These are phyloP conservation scores for Ovis canadensis DNA, from an alignment of 2,113 vertebrate species.

Conservation along the genomic window DNA sequence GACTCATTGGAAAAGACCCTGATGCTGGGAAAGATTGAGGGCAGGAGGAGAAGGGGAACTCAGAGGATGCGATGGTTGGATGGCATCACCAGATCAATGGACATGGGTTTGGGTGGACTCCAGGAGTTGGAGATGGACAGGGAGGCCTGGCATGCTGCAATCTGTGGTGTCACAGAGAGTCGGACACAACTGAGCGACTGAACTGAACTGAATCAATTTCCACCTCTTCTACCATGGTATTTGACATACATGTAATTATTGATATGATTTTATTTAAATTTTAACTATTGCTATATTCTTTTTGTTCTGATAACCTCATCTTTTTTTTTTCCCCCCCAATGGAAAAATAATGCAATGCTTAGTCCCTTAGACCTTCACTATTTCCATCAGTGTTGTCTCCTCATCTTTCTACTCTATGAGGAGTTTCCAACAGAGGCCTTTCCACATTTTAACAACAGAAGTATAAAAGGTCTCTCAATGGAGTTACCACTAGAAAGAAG, in stretches of 20 bases:
- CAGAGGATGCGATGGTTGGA: too few relatives aligned
- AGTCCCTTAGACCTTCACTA: rapidly evolving
- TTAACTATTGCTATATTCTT: background rate
- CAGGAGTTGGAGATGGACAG: too few relatives aligned
- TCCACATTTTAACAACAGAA: background rate
- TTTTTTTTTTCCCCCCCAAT: background rate
- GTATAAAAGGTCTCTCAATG: background rate
- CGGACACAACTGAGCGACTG: rapidly evolving
- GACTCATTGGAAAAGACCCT: too few relatives aligned
- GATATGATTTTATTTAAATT: background rate
- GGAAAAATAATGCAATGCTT: background rate
- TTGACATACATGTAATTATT: background rate
- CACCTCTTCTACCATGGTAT: background rate
- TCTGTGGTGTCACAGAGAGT: too few relatives aligned
- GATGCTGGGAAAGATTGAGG: too few relatives aligned
- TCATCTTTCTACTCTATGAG: background rate
- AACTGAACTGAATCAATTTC: background rate
- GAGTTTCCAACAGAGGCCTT: background rate
- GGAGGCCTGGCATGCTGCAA: too few relatives aligned
- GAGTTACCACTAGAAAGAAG: background rate
- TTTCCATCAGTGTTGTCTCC: background rate
- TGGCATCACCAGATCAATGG: too few relatives aligned
- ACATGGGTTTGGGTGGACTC: too few relatives aligned
- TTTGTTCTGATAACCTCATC: background rate
- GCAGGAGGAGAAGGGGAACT: too few relatives aligned